Base-by-base conservation (phyloP, 2,797 vertebrate genomes). In the Borostomias antarcticus region DNA sequence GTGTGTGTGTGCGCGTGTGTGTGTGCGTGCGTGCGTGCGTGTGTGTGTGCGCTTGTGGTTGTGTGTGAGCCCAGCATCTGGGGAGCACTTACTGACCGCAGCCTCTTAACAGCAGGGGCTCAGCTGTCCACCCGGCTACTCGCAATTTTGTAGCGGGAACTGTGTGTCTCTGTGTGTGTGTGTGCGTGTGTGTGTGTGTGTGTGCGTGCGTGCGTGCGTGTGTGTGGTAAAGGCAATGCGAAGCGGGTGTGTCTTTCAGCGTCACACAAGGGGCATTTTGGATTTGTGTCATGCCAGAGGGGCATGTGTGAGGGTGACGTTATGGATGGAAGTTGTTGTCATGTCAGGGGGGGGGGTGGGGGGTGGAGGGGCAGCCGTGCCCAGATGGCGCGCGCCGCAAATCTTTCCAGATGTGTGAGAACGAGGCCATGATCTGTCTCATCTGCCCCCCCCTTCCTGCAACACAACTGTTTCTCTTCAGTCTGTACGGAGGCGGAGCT, bases 321-420 rank as follows among this genome's bases (percentile, higher is more conserved):
- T 26, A 32, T 40, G 47, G 58, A 62, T 10, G 26, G 33, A 54
- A 60, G 61, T 30, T 40, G 51, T 25, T 28, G 11, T 37, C 21
- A 74, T 78, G 64, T 76, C 21, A 2, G 17, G 45, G 28, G 0
- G 28, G 45, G 45, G 60, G 28, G 26, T 3, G 2, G 28, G 29
- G 48, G 26, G 21, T 6, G 63, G 62, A 58, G 71, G 60, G 70
- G 79, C 62, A 62, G 65, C 58, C 61, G 57, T 58, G 64, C 75
- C 62, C 78, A 82, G 81, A 81, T 85, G 79, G 83, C 76, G 51
- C n/a, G n/a, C n/a, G n/a, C n/a, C 32, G 45, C 63, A 51, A 73
- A 76, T 77, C 78, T 70, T 80, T 86, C 74, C 83, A 86, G 78
- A 86, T 88, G 78, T 86, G 75, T 58, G 19, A 25, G 29, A 74